Percentiles rank a stretch among this genome's conserved stretches.
These are phyloP conservation scores for Nipponacmea schrenckii DNA, from an alignment of 2,888 invertebrate species.

Conservation along the genomic window DNA sequence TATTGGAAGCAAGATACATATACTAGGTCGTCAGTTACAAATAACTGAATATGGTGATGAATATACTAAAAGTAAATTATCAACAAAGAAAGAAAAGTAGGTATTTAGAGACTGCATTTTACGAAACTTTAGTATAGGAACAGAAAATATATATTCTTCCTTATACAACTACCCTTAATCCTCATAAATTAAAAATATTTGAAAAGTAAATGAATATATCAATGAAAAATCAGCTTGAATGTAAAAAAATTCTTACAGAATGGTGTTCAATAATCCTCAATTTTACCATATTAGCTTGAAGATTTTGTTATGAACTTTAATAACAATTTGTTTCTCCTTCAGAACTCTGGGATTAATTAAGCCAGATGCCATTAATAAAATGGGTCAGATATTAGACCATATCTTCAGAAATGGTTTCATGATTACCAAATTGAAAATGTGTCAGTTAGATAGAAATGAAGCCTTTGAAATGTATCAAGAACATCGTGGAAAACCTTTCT, in stretches of 20 bases:
- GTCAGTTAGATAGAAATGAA: constrained; percentile 75
- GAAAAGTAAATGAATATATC: background rate
- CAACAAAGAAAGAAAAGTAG: constrained; percentile 65
- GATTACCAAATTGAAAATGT: constrained; percentile 80
- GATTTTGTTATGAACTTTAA: too few species aligned
- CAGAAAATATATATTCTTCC: too few species aligned
- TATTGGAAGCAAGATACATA: constrained; percentile 68
- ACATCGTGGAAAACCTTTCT: constrained; percentile 56
- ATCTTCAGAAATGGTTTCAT: constrained; percentile 73
- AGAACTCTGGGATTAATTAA: constrained; percentile 82
- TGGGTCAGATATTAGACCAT: constrained; percentile 80
- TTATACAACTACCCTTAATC: too few species aligned
- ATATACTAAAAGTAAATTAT: constrained; percentile 63
- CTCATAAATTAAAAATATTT: too few species aligned
- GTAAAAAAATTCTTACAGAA: too few species aligned
- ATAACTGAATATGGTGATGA: constrained; percentile 69
- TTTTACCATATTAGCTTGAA: too few species aligned
- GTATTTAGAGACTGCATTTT: background rate
- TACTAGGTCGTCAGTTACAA: constrained; percentile 67
- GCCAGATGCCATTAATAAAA: constrained; percentile 76
- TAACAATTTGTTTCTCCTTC: constrained; percentile 12
- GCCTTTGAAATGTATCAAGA: constrained; percentile 73
- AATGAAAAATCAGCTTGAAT: background rate
- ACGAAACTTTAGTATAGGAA: too few species aligned
- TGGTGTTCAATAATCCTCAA: too few species aligned